Conservation (phyloP, 1,140 invertebrate species). For the Drosophila pallidifrons region DNA sequence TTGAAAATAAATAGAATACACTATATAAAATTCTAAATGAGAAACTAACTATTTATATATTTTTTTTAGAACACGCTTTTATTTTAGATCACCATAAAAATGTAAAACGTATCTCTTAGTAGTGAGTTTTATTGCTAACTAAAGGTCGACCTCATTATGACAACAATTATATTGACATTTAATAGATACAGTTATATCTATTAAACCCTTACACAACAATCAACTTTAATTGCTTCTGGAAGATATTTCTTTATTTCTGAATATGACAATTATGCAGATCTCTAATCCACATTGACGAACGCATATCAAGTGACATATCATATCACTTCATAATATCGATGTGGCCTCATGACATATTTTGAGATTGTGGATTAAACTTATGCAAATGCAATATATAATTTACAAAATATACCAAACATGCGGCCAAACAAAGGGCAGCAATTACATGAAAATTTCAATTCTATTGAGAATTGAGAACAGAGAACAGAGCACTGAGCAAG, state of each 20-base stretch:
- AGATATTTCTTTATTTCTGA: not conserved
- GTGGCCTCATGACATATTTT: constrained; percentile 2
- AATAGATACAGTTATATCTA: not conserved
- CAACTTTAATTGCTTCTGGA: not conserved
- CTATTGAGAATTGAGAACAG: constrained; percentile 18
- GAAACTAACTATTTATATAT: too few relatives aligned
- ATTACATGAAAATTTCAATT: constrained; percentile 63
- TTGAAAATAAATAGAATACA: too few relatives aligned
- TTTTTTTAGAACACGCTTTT: too few relatives aligned
- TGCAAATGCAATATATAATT: constrained; percentile 68
- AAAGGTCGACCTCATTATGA: not conserved
- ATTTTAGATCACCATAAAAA: not conserved
- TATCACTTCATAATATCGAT: constrained; percentile 27
- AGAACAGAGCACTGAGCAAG: not conserved
- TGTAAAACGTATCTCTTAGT: not conserved
- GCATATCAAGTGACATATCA: constrained; percentile 46
- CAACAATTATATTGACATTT: not conserved
- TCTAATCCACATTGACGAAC: not conserved
- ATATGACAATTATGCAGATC: not conserved
- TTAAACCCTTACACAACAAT: not conserved
- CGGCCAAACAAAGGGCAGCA: constrained; percentile 69
- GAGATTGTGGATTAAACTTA: constrained; percentile 29
- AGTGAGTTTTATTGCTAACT: not conserved
- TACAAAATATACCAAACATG: constrained; percentile 75
- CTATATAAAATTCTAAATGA: too few relatives aligned